Evolutionary conservation across 2,797 vertebrate genomes (phyloP), one percentile per base, ranked within the genome.

Genomic region (Falco rusticolus): DNA sequence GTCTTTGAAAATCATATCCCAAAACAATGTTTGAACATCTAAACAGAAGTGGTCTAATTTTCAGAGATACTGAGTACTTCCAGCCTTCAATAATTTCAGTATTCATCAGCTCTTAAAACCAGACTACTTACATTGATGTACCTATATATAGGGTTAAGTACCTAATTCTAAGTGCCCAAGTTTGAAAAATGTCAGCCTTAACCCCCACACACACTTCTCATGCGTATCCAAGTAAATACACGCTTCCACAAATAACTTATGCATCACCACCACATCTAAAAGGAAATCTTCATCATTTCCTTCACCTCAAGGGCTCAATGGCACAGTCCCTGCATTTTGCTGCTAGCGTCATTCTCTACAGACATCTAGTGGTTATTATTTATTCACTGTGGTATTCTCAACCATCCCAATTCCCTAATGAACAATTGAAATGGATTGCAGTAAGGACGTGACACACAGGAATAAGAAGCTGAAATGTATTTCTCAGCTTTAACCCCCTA

Each of bases 341-440:
- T 83, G 5, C 64, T 11, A 65, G 57, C 13, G 0, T 81, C 50
- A 71, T 34, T 89, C 86, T 87, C 68, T 12, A 16, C 71, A 92
- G 78, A 81, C 47, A 64, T 66, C 79, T 66, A 84, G 70, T 71
- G 93, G 82, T 84, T 72, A 60, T 97, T 96, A 94, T 91, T 95
- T 95, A 97, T 96, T 92, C 93, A 93, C 89, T 37, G 50, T 75
- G 71, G 89, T 93, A 78, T 59, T 95, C 92, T 90, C 84, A 78
- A 45, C 90, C 68, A 85, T n/a, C 87, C 76, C 93, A 96, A 94
- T 93, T 96, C 95, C 93, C 94, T 94, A 92, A 94, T 89, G 96
- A 96, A 85, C 96, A 93, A 91, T 81, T 89, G 89, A 92, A 97
- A 95, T 37, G 84, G 92, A 92, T 89, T 87, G 88, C 93, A 93